A percentile compares a stretch with the other conserved stretches of the same genome.
These are phyloP conservation scores for Drosophila prolongata DNA, from an alignment of 2,888 invertebrate genomes.

Conservation along the genomic window DNA sequence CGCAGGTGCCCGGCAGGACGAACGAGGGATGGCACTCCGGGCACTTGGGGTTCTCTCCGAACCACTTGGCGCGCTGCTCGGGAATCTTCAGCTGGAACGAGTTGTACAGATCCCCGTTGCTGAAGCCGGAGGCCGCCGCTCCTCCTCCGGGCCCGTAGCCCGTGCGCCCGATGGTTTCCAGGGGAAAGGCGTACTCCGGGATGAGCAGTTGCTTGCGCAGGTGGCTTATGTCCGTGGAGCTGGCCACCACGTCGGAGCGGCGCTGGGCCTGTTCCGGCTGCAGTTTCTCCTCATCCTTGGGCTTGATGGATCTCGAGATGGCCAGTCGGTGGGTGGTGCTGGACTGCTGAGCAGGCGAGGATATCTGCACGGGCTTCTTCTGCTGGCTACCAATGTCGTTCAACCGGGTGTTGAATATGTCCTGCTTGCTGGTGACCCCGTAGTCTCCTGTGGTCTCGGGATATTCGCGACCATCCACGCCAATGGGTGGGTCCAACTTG, in stretches of 20 bases:
- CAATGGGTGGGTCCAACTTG: conserved; percentile 84
- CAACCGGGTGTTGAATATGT: conserved; percentile 47
- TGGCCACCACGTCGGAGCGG: conserved; percentile 49
- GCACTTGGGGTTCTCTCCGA: conserved; percentile 87
- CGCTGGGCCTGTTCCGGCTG: conserved; percentile 78
- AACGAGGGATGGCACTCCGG: conserved; percentile 88
- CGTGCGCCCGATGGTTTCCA: conserved; percentile 86
- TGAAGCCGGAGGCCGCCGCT: conserved; percentile 14
- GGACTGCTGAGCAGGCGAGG: conserved; percentile 11
- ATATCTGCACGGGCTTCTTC: conserved; percentile 17
- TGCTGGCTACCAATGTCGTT: conserved; percentile 49
- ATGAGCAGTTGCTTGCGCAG: conserved; percentile 87
- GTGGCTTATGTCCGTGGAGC: conserved; percentile 84
- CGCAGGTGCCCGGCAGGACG: conserved; percentile 87
- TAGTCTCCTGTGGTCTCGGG: conserved; percentile 74
- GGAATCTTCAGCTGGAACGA: conserved; percentile 87
- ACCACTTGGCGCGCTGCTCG: conserved; percentile 84
- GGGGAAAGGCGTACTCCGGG: conserved; percentile 87
- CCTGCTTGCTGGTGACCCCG: conserved; percentile 46
- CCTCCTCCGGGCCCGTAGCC: conserved; percentile 83
- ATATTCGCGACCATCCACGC: conserved; percentile 83
- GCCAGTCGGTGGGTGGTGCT: conserved; percentile 57
- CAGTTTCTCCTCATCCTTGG: conserved; percentile 57
- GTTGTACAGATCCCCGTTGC: conserved; percentile 86
- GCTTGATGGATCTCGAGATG: conserved; percentile 79